phyloP scores from a whole-genome alignment of 2,888 invertebrate genomes.

The Gandaritis pyraliata region DNA sequence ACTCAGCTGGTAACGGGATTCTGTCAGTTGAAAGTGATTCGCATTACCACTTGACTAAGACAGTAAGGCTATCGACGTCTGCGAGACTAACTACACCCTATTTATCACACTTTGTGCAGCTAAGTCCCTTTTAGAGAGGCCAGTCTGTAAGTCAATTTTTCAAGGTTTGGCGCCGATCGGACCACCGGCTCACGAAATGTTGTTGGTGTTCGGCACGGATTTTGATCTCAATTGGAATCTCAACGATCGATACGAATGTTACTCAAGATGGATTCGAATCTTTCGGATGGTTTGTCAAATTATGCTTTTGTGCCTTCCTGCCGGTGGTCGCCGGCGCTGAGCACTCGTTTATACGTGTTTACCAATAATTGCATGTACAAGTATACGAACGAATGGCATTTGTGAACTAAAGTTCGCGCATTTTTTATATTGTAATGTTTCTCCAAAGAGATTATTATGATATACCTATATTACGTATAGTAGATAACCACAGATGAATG shows the following conservation, averaged over 20 bases:
- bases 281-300: constrained; percentile 64
- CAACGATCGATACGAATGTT: constrained; percentile 45
- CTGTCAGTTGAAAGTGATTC: background rate
- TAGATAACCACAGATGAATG: constrained; percentile 57
- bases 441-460: constrained; percentile 79
- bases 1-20: background rate
- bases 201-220: constrained; percentile 70
- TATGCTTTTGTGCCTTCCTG: constrained; percentile 77
- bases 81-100: background rate
- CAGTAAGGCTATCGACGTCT: background rate
- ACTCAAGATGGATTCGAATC: constrained; percentile 55
- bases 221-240: constrained; percentile 61
- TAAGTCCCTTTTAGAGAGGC: constrained; percentile 12
- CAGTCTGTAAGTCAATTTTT: constrained; percentile 58
- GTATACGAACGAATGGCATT: constrained; percentile 57
- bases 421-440: constrained; percentile 59
- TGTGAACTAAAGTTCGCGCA: constrained; percentile 65
- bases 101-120: constrained; percentile 13
- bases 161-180: constrained; percentile 43
- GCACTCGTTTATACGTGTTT: constrained; percentile 60
- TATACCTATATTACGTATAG: constrained; percentile 61
- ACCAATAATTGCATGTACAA: constrained; percentile 34
- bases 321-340: constrained; percentile 64
- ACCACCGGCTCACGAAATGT: constrained; percentile 66
- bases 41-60: constrained; percentile 1